Evolutionary conservation across 1,140 invertebrate genomes (phyloP).

Genomic region (Drosophila sproati): DNA sequence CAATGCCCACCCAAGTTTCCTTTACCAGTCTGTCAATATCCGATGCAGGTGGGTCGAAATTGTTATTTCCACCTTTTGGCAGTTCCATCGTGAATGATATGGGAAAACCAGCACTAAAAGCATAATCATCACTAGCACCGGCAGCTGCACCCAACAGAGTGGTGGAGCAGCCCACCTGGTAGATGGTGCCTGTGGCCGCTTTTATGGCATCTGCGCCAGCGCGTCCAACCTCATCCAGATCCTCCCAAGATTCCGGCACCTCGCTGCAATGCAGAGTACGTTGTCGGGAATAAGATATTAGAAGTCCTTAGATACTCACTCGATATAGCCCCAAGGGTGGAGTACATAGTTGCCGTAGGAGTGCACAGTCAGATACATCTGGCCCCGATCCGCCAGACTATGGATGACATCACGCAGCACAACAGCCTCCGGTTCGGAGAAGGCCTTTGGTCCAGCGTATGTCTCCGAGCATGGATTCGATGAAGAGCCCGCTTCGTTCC

Average conservation of each 20-base stretch:
- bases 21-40: slow-evolving; percentile 87
- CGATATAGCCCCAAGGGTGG: slow-evolving; percentile 90
- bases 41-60: slow-evolving; percentile 88
- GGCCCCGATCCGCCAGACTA: slow-evolving; percentile 85
- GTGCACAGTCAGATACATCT: slow-evolving; percentile 89
- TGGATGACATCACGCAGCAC: slow-evolving; percentile 84
- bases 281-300: background rate
- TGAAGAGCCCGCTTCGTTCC: slow-evolving; percentile 88
- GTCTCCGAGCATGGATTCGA: slow-evolving; percentile 87
- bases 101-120: slow-evolving; percentile 86
- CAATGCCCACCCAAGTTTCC: slow-evolving; percentile 90
- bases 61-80: slow-evolving; percentile 86
- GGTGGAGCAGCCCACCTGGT: slow-evolving; percentile 87
- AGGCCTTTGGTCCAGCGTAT: slow-evolving; percentile 88
- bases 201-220: slow-evolving; percentile 84
- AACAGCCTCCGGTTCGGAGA: slow-evolving; percentile 90
- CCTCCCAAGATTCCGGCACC: slow-evolving; percentile 76
- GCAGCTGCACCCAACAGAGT: slow-evolving; percentile 85
- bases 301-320: slow-evolving; percentile 33
- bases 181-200: slow-evolving; percentile 85
- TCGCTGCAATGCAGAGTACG: slow-evolving; percentile 17
- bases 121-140: slow-evolving; percentile 89
- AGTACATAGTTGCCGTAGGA: slow-evolving; percentile 88
- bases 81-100: slow-evolving; percentile 90
- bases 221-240: slow-evolving; percentile 84